These are phyloP conservation scores for Stomatorhinus ivindoensis DNA, from an alignment of 2,113 vertebrate species.

Conservation along the genomic window DNA sequence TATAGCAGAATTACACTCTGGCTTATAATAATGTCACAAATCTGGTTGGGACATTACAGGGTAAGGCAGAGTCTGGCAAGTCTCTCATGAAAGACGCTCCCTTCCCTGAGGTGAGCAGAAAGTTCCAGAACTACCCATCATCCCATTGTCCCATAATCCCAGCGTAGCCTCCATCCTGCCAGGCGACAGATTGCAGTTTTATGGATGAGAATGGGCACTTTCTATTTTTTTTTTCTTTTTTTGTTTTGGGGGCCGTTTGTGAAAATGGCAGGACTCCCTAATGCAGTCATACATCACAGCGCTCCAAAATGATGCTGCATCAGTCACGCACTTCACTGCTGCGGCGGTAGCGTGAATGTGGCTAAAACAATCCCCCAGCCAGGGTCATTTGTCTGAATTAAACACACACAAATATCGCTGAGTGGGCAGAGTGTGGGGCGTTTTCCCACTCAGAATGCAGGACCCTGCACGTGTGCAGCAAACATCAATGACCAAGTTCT, in stretches of 20 bases:
- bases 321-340: background rate
- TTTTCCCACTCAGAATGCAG: background rate
- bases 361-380: background rate
- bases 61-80: background rate
- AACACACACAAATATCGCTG: background rate
- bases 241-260: background rate
- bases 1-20: background rate
- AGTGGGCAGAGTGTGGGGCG: background rate
- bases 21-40: background rate
- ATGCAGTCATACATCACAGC: constrained; percentile 6
- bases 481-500: background rate
- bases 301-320: background rate
- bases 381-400: constrained; percentile 10
- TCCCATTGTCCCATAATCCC: background rate
- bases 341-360: background rate
- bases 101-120: background rate
- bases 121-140: background rate
- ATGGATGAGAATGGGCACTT: constrained; percentile 8
- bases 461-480: background rate
- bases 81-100: background rate
- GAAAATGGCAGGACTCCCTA: background rate
- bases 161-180: background rate
- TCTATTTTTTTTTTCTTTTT: background rate
- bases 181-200: background rate
- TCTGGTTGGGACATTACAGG: background rate